A percentile compares a stretch with the other conserved stretches of the same genome.
Evolutionary conservation across 2,797 vertebrate genomes (phyloP).

Genomic region (Siniperca obscura): DNA sequence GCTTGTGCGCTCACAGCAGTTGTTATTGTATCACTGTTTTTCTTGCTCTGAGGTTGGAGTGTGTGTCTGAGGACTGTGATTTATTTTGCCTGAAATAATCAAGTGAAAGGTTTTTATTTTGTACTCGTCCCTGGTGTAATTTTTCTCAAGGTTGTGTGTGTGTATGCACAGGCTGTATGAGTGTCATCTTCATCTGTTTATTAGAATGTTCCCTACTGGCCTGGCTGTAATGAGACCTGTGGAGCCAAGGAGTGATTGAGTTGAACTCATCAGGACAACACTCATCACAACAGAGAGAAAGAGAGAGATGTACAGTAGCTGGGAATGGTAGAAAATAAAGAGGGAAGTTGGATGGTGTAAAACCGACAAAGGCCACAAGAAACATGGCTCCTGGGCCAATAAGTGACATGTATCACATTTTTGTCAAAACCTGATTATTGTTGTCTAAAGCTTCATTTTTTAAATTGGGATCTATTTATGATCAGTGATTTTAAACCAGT

Average conservation of each 20-base stretch:
- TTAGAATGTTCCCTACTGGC: constrained; percentile 68
- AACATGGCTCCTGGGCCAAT: not conserved
- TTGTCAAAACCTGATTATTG: constrained; percentile 11
- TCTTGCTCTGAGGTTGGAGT: constrained; percentile 45
- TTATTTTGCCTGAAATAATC: constrained; percentile 79
- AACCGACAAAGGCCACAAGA: constrained; percentile 4
- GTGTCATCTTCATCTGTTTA: constrained; percentile 77
- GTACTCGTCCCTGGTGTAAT: constrained; percentile 65
- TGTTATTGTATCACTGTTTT: constrained; percentile 54
- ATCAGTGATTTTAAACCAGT: constrained; percentile 16
- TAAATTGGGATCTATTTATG: constrained; percentile 8
- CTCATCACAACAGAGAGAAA: not conserved
- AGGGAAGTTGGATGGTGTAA: not conserved
- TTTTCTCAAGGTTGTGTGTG: constrained; percentile 73
- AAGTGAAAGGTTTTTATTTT: constrained; percentile 76
- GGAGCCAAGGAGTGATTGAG: constrained; percentile 71
- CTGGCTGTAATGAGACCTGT: constrained; percentile 78
- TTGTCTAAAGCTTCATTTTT: constrained; percentile 4
- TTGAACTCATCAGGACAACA: constrained; percentile 64
- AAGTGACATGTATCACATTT: not conserved
- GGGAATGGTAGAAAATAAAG: constrained; percentile 1
- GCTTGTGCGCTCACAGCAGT: constrained; percentile 17
- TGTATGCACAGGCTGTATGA: constrained; percentile 29
- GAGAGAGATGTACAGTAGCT: not conserved
- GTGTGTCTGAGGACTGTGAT: constrained; percentile 63